Evolutionary conservation across 2,888 invertebrate genomes (phyloP).

Genomic region (Latheticus oryzae): DNA sequence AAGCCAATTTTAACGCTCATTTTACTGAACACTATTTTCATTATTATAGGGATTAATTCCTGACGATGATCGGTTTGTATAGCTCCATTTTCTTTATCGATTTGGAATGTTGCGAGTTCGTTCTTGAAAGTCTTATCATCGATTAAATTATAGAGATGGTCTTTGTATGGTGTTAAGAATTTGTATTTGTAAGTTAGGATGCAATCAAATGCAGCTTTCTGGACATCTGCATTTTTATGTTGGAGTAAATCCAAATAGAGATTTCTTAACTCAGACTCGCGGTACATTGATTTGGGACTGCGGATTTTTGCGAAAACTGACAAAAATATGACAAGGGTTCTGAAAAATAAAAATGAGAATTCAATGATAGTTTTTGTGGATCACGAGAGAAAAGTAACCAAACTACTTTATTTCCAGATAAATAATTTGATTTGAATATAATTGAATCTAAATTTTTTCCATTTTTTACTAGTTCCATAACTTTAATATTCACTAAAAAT

Average conservation of each 20-base stretch:
- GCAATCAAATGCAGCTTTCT: conserved; percentile 88
- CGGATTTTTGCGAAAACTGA: conserved; percentile 82
- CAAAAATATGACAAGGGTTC: conserved; percentile 74
- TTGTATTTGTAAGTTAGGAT: conserved; percentile 87
- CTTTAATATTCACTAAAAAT: conserved; percentile 2
- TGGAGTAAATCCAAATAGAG: conserved; percentile 85
- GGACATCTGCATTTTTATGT: conserved; percentile 82
- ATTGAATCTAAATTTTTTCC: too few species aligned
- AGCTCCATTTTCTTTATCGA: conserved; percentile 77
- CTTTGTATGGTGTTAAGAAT: conserved; percentile 82
- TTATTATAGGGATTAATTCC: conserved; percentile 79
- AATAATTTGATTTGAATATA: too few species aligned
- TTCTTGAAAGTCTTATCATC: conserved; percentile 90
- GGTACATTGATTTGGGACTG: conserved; percentile 83
- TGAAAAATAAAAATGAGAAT: conserved; percentile 53
- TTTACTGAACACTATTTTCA: conserved; percentile 88
- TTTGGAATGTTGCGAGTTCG: conserved; percentile 83
- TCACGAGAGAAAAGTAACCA: too few species aligned
- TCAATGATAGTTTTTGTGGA: too few species aligned
- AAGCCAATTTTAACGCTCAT: conserved; percentile 83
- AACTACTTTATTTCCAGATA: too few species aligned
- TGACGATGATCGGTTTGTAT: conserved; percentile 81
- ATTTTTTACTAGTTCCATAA: too few species aligned
- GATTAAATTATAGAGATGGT: conserved; percentile 81
- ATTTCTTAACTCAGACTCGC: conserved; percentile 79